Base-by-base conservation (phyloP, 2,113 vertebrate species). In the Sander lucioperca region DNA sequence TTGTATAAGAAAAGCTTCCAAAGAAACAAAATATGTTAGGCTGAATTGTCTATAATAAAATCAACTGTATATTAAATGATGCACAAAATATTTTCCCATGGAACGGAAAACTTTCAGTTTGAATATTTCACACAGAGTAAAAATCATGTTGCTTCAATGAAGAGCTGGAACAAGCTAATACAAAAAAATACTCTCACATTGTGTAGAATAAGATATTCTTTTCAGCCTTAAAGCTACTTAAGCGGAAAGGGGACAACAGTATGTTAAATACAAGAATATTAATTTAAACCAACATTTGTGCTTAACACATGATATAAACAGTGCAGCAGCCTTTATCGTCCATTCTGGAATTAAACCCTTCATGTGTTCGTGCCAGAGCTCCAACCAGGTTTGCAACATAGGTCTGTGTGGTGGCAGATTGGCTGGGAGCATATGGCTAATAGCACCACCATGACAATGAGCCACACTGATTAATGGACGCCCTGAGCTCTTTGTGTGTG, bases 401-500 rank as follows among this genome's bases (percentile, higher is more conserved):
- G 89, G 73, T 62, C 77, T 74, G 77, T 19, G 77, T 18, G 93
- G 93, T 96, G 95, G 95, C 96, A 97, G 96, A 96, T 96, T 97
- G 97, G 96, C 97, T 96, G 96, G 93, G 96, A 98, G 96, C 97
- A 99, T 98, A 98, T 99, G 97, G 97, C 96, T 97, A 98, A 98
- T 98, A 97, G 96, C 96, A 95, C 95, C 95, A 33, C 96, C 94
- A 94, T 96, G 96, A 97, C 96, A 98, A 98, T 97, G 97, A 98
- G 96, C 95, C 93, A 93, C 94, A 94, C 96, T 99, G 97, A 99
- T 99, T 98, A 98, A 99, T 98, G 97, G 96, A 94, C 94, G 96
- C 90, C 88, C 74, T 58, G 79, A 77, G 88, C 83, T 88, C 96
- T 97, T 95, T 88, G 96, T 97, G 70, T 80, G 85, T 80, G 83